phyloP scores from a whole-genome alignment of 2,888 invertebrate species.

The Galerucella nymphaeae region DNA sequence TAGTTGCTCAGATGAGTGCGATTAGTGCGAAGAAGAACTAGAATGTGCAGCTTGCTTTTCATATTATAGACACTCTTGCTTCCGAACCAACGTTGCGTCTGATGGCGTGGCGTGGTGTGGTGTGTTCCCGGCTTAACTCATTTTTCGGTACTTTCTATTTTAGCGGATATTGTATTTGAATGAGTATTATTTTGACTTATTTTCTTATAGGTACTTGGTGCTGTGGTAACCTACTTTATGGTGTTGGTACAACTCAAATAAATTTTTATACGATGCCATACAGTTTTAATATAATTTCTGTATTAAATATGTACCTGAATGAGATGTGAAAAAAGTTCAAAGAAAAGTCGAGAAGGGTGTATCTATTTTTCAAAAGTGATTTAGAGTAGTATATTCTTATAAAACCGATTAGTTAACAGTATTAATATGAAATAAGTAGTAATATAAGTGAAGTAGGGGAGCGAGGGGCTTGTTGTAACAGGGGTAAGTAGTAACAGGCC shows the following conservation, averaged over 20 bases:
- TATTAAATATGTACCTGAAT: background rate
- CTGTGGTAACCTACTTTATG: constrained; percentile 92
- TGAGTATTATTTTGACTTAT: background rate
- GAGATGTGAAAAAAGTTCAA: background rate
- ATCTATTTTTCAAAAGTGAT: background rate
- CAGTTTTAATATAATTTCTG: background rate
- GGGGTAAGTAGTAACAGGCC: too few relatives aligned
- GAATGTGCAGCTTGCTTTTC: too few relatives aligned
- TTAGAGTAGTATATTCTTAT: background rate
- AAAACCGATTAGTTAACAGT: background rate
- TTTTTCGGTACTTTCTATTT: too few relatives aligned
- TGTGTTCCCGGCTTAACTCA: too few relatives aligned
- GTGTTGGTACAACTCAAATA: constrained; percentile 89
- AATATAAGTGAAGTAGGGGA: background rate
- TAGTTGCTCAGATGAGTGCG: too few relatives aligned
- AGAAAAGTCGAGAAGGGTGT: background rate
- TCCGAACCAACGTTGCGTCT: too few relatives aligned
- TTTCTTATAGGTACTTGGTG: constrained; percentile 79
- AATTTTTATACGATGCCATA: constrained; percentile 15
- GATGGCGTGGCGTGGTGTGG: too few relatives aligned
- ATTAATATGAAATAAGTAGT: background rate
- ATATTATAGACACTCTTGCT: too few relatives aligned
- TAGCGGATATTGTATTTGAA: too few relatives aligned
- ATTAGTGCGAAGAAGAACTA: too few relatives aligned
- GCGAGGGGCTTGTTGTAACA: too few relatives aligned